Conservation (phyloP, 2,113 vertebrate species). For the Aleadryas rufinucha region DNA sequence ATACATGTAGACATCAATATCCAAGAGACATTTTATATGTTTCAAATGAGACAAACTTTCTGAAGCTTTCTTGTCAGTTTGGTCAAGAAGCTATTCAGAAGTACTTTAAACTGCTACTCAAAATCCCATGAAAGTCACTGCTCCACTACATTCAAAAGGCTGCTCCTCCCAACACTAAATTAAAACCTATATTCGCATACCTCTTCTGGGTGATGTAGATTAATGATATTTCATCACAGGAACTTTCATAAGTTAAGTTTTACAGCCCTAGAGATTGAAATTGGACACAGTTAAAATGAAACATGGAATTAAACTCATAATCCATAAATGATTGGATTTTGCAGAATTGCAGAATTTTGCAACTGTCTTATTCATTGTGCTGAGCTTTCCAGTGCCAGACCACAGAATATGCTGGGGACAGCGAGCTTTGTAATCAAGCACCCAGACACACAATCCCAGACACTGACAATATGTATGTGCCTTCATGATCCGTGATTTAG, state of each 20-base stretch:
- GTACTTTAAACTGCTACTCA: not conserved
- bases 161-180: not conserved
- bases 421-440: not conserved
- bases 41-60: not conserved
- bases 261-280: not conserved
- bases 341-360: not conserved
- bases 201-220: not conserved
- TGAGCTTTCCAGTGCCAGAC: not conserved
- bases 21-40: not conserved
- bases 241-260: not conserved
- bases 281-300: not conserved
- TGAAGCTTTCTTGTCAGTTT: not conserved
- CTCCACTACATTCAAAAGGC: not conserved
- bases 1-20: not conserved
- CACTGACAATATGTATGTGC: accelerated
- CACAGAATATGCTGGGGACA: not conserved
- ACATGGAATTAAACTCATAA: not conserved
- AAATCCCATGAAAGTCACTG: not conserved
- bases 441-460: not conserved
- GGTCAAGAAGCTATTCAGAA: not conserved
- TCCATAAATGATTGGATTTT: not conserved
- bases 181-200: not conserved
- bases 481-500: not conserved
- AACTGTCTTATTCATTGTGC: not conserved
- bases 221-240: not conserved